Conservation (phyloP, 2,888 invertebrate genomes). For the Lamellibrachia satsuma region DNA sequence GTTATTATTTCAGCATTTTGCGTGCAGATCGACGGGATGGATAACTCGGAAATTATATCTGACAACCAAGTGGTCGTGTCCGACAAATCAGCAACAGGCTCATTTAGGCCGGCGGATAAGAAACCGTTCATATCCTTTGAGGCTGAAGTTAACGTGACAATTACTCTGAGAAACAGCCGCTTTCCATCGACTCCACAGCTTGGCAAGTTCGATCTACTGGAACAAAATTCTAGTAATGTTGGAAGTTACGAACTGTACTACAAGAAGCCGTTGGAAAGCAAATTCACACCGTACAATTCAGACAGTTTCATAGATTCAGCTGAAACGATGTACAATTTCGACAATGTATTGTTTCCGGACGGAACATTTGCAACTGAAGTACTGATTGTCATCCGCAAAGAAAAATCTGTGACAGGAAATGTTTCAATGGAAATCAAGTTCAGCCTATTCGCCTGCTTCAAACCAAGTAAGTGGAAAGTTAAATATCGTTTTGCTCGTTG, state of each 20-base stretch:
- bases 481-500: neutral
- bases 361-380: neutral
- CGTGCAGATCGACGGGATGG: neutral
- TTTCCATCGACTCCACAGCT: slow-evolving; percentile 14
- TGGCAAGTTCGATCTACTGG: slow-evolving; percentile 14
- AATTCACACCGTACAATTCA: slow-evolving; percentile 18
- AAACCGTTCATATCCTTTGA: neutral
- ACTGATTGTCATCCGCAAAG: slow-evolving; percentile 7
- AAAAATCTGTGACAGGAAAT: neutral
- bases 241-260: slow-evolving; percentile 19
- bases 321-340: neutral
- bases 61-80: neutral
- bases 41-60: neutral
- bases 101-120: neutral
- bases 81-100: neutral
- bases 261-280: neutral
- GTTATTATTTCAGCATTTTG: slow-evolving; percentile 18
- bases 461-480: neutral
- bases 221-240: slow-evolving; percentile 18
- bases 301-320: neutral
- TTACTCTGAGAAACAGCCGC: neutral
- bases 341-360: slow-evolving; percentile 19
- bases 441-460: slow-evolving; percentile 19
- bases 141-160: neutral
- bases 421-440: slow-evolving; percentile 23